A percentile compares a stretch with the other conserved stretches of the same genome.
Evolutionary conservation across 2,797 vertebrate species (phyloP).

Genomic region (Dallia pectoralis): DNA sequence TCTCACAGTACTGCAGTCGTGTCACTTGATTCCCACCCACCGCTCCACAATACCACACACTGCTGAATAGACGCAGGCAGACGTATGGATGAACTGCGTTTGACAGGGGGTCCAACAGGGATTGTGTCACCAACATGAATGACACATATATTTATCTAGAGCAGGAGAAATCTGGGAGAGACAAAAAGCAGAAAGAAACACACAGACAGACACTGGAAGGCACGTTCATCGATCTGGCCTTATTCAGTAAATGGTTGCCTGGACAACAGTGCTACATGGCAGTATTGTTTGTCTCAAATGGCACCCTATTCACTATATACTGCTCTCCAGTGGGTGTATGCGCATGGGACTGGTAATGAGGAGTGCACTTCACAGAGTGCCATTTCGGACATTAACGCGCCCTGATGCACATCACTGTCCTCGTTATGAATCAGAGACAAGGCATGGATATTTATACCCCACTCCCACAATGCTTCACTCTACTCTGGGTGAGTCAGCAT

Average conservation of each 20-base stretch:
- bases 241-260: slow-evolving; percentile 40
- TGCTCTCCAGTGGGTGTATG: neutral
- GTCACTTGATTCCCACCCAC: slow-evolving; percentile 62
- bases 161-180: slow-evolving; percentile 15
- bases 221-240: slow-evolving; percentile 18
- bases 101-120: neutral
- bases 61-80: slow-evolving; percentile 29
- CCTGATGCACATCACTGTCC: slow-evolving; percentile 31
- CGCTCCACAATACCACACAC: slow-evolving; percentile 35
- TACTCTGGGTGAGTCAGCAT: slow-evolving; percentile 3
- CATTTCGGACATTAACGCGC: slow-evolving; percentile 18
- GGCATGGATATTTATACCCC: neutral
- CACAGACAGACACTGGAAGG: slow-evolving; percentile 15
- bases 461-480: slow-evolving; percentile 35
- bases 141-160: slow-evolving; percentile 40
- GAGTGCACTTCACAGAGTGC: neutral
- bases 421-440: slow-evolving; percentile 18
- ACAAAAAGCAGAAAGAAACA: neutral
- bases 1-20: slow-evolving; percentile 54
- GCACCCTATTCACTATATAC: neutral
- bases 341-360: neutral
- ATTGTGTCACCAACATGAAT: slow-evolving; percentile 31
- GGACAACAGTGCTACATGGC: slow-evolving; percentile 27
- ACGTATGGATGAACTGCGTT: neutral
- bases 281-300: neutral